Evolutionary conservation across 2,797 vertebrate genomes (phyloP).

Genomic region (Fistularia tabacaria): DNA sequence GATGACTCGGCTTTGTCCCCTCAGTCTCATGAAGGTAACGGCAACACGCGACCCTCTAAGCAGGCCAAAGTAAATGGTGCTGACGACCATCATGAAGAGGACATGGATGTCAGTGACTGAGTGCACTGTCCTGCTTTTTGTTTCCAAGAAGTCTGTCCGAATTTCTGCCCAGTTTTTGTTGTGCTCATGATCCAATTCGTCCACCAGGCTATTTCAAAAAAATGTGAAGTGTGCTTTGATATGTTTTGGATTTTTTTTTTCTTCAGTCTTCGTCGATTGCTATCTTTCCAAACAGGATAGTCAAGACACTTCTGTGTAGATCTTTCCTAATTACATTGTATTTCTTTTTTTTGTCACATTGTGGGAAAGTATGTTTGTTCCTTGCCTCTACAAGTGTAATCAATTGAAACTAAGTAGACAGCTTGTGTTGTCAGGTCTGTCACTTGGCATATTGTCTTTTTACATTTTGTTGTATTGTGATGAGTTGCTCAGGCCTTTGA

Average conservation of each 20-base stretch:
- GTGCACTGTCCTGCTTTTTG: background rate
- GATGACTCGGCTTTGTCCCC: conserved; percentile 79
- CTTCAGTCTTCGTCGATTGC: too few relatives aligned
- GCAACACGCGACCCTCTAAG: conserved; percentile 58
- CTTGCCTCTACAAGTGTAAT: conserved; percentile 22
- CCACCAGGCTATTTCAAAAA: conserved; percentile 14
- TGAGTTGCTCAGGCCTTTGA: conserved; percentile 31
- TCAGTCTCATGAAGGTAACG: conserved; percentile 70
- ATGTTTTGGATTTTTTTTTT: conserved; percentile 1
- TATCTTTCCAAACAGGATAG: too few relatives aligned
- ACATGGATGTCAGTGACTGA: conserved; percentile 92
- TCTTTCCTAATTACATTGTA: conserved; percentile 4
- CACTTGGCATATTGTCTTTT: conserved; percentile 33
- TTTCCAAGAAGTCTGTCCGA: background rate
- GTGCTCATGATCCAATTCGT: conserved; percentile 18
- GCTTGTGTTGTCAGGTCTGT: conserved; percentile 36
- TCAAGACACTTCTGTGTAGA: conserved; percentile 8
- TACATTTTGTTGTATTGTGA: conserved; percentile 42
- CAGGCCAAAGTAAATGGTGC: conserved; percentile 90
- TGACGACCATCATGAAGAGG: conserved; percentile 89
- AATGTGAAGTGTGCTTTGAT: conserved; percentile 56
- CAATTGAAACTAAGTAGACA: conserved; percentile 43
- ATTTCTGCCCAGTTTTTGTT: conserved; percentile 37
- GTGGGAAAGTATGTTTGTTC: conserved; percentile 9
- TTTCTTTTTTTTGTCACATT: conserved; percentile 11